Evolutionary conservation across 2,113 vertebrate species (phyloP).

Genomic region (Brienomyrus longianalis): DNA sequence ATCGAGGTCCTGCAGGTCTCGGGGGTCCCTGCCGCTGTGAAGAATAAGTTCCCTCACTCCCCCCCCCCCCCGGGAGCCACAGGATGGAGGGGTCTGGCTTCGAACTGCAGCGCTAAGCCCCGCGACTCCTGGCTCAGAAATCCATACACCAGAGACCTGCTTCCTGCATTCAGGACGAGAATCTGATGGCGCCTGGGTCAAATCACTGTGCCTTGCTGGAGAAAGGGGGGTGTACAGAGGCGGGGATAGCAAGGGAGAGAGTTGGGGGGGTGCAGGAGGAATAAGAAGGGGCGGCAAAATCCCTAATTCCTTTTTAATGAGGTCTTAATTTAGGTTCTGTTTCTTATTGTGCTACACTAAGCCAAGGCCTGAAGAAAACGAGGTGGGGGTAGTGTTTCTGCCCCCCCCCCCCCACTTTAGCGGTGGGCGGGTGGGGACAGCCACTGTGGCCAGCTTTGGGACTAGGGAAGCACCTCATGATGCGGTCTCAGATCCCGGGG

Average conservation of each 20-base stretch:
- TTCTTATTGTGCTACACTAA: neutral
- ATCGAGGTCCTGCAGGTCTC: neutral
- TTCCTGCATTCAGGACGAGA: neutral
- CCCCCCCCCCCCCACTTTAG: neutral
- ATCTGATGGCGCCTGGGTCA: neutral
- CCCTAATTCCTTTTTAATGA: constrained; percentile 13
- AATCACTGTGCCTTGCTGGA: neutral
- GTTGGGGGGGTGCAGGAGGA: neutral
- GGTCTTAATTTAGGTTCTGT: constrained; percentile 13
- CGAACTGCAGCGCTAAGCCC: neutral
- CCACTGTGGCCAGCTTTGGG: neutral
- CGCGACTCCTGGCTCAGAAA: neutral
- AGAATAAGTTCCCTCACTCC: neutral
- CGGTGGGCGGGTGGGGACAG: neutral
- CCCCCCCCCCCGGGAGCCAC: neutral
- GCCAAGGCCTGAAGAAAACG: neutral
- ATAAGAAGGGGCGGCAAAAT: neutral
- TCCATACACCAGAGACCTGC: neutral
- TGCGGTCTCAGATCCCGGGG: neutral
- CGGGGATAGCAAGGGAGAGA: neutral
- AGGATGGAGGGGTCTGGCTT: neutral
- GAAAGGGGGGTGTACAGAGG: neutral
- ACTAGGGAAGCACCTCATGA: neutral
- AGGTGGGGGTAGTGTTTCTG: neutral
- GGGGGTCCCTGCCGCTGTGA: neutral